Base-by-base conservation (phyloP, 2,113 vertebrate genomes). In the Melanotaenia duboulayi region DNA sequence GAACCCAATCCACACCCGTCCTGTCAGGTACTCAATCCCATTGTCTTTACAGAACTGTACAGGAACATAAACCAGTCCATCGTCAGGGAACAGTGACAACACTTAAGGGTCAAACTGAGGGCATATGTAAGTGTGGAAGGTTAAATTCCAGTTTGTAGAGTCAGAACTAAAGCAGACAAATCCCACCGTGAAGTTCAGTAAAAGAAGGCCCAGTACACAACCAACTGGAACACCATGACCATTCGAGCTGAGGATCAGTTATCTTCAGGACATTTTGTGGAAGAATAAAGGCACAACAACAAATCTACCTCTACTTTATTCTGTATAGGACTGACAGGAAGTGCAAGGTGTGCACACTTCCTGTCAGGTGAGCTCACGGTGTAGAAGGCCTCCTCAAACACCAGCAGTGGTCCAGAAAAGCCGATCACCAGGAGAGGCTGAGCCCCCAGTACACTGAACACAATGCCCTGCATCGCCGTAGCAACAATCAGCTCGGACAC, bases 381-480 rank as follows among this genome's bases (percentile, higher is more conserved):
- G 90, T 92, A 99, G 81, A 98, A 98, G 2, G 97, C 97, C 84
- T 99, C 97, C 80, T 99, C 97, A 0, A 99, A 99, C 58, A 99
- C 97, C 0, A 99, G 94, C 78, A 99, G 89, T 0, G 97, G 97
- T 62, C 97, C 97, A 0, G 97, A 97, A 90, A 99, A 99, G 78
- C 97, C 97, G 0, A 99, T 95, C 61, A 99, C 71, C 12, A 99
- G 93, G 78, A 99, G 92, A 0, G 97, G 97, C 80, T 99, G 97
- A 8, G 96, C 97, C 0, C 96, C 96, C 76, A 98, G 73, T 51
- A 97, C 85, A 63, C 96, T 97, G 93, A 99, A 99, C 52, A 97
- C 25, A 1, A 98, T 81, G 0, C 97, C 97, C 87, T 99, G 97
- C 57, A 98, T 61, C 0, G 96, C 92, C 0, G 97, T 99, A 81